Conservation (phyloP, 30 jellyfish, hydroid and myxozoan species). For the Haliclystus octoradiatus region DNA sequence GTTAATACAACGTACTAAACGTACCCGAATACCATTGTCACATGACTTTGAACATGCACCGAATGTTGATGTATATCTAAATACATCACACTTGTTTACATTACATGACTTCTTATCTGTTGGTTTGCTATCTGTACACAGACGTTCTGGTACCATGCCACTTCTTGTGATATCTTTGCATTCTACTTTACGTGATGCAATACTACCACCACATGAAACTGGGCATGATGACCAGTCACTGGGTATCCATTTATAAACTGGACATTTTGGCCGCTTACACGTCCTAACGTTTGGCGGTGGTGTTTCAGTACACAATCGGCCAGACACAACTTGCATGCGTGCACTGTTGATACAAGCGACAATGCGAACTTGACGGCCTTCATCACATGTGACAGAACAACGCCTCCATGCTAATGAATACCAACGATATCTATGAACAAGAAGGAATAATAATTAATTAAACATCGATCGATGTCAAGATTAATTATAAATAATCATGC, state of each 20-base stretch:
- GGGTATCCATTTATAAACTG: slow-evolving; percentile 41
- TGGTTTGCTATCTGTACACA: slow-evolving; percentile 32
- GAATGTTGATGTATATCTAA: slow-evolving; percentile 35
- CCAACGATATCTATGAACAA: slow-evolving; percentile 79
- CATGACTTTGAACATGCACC: slow-evolving; percentile 74
- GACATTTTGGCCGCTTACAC: neutral
- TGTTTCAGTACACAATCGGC: neutral
- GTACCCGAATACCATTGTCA: slow-evolving; percentile 76
- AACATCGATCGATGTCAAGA: no score
- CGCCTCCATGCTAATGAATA: slow-evolving; percentile 39
- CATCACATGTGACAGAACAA: slow-evolving; percentile 81
- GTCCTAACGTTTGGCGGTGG: neutral
- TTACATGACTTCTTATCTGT: slow-evolving; percentile 44
- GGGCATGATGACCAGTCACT: slow-evolving; percentile 68
- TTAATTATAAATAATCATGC: no score
- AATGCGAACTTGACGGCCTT: slow-evolving; percentile 47
- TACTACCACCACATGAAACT: slow-evolving; percentile 71
- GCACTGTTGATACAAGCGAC: slow-evolving; percentile 40
- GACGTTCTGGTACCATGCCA: slow-evolving; percentile 3
- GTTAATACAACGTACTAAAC: slow-evolving; percentile 58
- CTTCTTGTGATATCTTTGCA: slow-evolving; percentile 34
- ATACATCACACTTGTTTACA: slow-evolving; percentile 51
- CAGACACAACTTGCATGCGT: neutral
- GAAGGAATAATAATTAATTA: no score
- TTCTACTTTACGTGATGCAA: slow-evolving; percentile 20